Percentiles rank a stretch among this genome's conserved stretches.
These are phyloP conservation scores for Lepidurus arcticus DNA, from an alignment of 1,140 invertebrate genomes.

Conservation along the genomic window DNA sequence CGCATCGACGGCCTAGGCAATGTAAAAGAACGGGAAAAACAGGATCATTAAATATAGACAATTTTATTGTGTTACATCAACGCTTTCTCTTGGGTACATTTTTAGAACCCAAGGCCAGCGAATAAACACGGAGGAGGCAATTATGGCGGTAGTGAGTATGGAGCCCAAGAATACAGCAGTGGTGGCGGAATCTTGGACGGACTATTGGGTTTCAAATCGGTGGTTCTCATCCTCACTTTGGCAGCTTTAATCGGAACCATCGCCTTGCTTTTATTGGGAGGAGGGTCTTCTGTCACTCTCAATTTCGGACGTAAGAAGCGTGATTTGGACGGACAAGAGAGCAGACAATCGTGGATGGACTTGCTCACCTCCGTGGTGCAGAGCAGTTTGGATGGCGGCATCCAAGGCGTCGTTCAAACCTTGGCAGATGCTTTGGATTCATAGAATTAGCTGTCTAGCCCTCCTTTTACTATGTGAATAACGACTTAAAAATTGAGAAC, in stretches of 20 bases:
- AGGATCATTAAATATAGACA: background rate
- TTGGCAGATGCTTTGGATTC: slow-evolving; percentile 10
- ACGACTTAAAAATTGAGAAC: background rate
- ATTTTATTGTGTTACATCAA: no score
- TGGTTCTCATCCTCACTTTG: background rate
- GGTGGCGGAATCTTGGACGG: background rate
- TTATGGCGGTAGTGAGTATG: background rate
- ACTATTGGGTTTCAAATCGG: background rate
- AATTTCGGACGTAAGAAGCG: background rate
- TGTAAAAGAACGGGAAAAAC: background rate
- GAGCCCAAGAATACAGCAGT: background rate
- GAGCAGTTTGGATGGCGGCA: background rate
- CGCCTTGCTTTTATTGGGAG: slow-evolving; percentile 1
- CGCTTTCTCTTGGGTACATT: background rate
- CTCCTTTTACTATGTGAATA: background rate
- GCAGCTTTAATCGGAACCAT: background rate
- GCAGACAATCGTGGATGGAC: background rate
- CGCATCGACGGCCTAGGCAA: background rate
- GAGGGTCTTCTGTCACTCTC: background rate
- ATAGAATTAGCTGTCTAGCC: background rate
- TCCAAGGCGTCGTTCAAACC: background rate
- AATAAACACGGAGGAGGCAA: background rate
- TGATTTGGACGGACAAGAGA: background rate
- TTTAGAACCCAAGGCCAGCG: background rate
- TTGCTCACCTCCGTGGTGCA: background rate